These are phyloP conservation scores for Calidris pugnax DNA, from an alignment of 2,113 vertebrate species.

Conservation along the genomic window DNA sequence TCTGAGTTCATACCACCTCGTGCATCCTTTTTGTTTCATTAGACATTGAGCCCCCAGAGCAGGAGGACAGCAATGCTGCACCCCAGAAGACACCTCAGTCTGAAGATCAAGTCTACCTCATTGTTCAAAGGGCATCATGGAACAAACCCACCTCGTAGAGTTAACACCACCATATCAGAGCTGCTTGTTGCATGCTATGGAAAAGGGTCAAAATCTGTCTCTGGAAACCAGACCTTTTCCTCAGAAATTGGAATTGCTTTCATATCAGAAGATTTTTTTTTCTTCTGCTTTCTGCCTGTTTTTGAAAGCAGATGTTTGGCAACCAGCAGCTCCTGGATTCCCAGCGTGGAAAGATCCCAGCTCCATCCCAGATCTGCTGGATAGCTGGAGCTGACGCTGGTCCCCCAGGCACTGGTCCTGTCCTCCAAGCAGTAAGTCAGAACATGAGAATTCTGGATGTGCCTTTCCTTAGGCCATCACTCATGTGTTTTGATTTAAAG, in stretches of 20 bases:
- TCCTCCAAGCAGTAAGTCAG: neutral
- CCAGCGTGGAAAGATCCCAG: neutral
- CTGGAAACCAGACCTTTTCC: neutral
- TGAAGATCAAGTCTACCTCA: neutral
- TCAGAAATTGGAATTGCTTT: neutral
- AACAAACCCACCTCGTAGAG: neutral
- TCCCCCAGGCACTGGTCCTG: neutral
- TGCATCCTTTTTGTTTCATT: neutral
- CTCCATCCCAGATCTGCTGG: neutral
- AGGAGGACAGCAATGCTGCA: neutral
- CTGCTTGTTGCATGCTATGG: accelerated
- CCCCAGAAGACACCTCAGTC: neutral
- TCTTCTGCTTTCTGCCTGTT: neutral
- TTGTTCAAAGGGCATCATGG: neutral
- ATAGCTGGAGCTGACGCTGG: neutral
- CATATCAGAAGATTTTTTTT: neutral
- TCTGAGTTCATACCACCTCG: neutral
- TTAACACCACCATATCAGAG: neutral
- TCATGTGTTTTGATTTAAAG: neutral
- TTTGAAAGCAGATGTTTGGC: slow-evolving; percentile 25
- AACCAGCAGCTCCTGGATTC: neutral
- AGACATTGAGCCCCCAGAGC: neutral
- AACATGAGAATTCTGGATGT: neutral
- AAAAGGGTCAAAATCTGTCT: neutral
- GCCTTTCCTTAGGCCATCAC: neutral